Evolutionary conservation across 1,140 invertebrate species (phyloP).

Genomic region (Trichonephila clavipes): DNA sequence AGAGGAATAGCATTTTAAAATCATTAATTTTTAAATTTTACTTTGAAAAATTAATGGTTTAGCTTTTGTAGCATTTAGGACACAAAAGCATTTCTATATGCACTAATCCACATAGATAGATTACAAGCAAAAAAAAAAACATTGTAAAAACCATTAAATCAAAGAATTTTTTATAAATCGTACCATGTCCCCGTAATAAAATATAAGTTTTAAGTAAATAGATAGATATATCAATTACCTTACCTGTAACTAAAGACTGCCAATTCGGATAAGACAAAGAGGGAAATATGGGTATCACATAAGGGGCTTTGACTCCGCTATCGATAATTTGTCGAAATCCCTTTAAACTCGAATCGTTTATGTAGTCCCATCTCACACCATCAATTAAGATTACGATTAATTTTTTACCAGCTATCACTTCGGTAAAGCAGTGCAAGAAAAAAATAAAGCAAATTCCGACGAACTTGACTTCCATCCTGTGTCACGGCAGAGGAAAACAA

Average conservation of each 20-base stretch:
- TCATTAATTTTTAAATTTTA: too few relatives aligned
- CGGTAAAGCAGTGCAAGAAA: not conserved
- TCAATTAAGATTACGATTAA: conserved; percentile 80
- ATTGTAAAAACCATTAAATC: too few relatives aligned
- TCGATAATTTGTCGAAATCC: conserved; percentile 78
- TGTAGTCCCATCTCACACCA: conserved; percentile 80
- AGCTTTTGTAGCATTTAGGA: too few relatives aligned
- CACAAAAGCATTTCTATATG: too few relatives aligned
- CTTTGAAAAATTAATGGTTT: too few relatives aligned
- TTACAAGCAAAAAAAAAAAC: too few relatives aligned
- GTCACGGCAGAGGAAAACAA: not conserved
- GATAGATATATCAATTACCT: conserved; percentile 1
- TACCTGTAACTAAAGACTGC: conserved; percentile 80
- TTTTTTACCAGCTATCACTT: conserved; percentile 69
- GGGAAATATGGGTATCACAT: conserved; percentile 79
- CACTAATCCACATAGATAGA: too few relatives aligned
- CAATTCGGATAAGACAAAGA: conserved; percentile 80
- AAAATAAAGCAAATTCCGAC: not conserved
- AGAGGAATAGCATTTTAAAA: too few relatives aligned
- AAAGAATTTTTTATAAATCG: too few relatives aligned
- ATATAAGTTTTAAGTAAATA: not conserved
- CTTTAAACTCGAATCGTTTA: conserved; percentile 77
- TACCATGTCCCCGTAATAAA: too few relatives aligned
- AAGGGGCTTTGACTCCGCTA: conserved; percentile 78
- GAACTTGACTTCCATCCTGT: not conserved